Percentiles rank a stretch among this genome's conserved stretches.
These are phyloP conservation scores for Odontamblyopus lacepedii DNA, from an alignment of 2,797 vertebrate genomes.

Conservation along the genomic window DNA sequence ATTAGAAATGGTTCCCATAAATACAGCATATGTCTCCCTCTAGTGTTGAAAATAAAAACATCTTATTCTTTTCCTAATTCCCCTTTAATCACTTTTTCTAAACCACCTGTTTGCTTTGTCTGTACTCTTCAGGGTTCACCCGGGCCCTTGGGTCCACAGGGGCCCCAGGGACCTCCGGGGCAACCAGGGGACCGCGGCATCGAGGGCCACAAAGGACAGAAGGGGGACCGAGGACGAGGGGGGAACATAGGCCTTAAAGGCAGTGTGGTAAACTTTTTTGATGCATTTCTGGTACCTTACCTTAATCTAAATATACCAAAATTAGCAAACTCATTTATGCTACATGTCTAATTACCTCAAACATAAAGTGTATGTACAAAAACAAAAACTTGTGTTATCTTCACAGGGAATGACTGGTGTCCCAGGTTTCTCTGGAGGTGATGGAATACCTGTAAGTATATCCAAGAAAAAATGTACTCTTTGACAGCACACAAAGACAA, in stretches of 20 bases:
- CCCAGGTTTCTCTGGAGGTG: slow-evolving; percentile 88
- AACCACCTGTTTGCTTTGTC: not conserved
- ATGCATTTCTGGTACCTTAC: not conserved
- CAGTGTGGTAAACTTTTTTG: slow-evolving; percentile 79
- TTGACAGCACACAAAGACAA: not conserved
- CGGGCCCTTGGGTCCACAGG: slow-evolving; percentile 85
- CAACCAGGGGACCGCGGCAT: slow-evolving; percentile 84
- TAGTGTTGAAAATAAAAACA: slow-evolving; percentile 31
- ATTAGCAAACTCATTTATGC: not conserved
- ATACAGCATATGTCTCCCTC: slow-evolving; percentile 47
- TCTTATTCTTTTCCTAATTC: not conserved
- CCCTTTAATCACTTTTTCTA: not conserved
- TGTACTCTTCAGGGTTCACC: slow-evolving; percentile 81
- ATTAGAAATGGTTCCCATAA: not conserved
- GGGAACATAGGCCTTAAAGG: slow-evolving; percentile 88
- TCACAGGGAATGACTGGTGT: slow-evolving; percentile 88
- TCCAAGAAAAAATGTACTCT: not conserved
- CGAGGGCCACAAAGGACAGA: slow-evolving; percentile 88
- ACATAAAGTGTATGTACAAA: not conserved
- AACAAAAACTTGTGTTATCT: slow-evolving; percentile 4
- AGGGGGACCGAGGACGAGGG: slow-evolving; percentile 83
- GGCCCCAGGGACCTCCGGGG: slow-evolving; percentile 84
- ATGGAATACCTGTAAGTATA: slow-evolving; percentile 93
- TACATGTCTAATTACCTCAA: not conserved
- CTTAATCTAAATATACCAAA: not conserved